Evolutionary conservation across 2,888 invertebrate genomes (phyloP).

Genomic region (Philopedon plagiatum): DNA sequence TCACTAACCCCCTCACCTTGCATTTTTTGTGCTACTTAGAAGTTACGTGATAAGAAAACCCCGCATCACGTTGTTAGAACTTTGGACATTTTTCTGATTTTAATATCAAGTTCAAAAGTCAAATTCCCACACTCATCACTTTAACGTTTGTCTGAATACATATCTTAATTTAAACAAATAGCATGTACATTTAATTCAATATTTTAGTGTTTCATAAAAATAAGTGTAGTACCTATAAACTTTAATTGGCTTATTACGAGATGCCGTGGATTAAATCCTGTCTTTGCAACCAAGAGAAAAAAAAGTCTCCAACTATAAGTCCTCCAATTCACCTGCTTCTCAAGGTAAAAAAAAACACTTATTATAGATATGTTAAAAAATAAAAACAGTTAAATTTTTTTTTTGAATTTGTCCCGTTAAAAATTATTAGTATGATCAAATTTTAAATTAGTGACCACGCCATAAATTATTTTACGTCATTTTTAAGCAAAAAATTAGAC

Average conservation of each 20-base stretch:
- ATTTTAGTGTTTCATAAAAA: constrained; percentile 2
- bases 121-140: neutral
- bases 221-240: neutral
- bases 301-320: constrained; percentile 68
- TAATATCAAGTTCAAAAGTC: neutral
- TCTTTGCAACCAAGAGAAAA: constrained; percentile 69
- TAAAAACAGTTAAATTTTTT: too few relatives aligned
- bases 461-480: too few relatives aligned
- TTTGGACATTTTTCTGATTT: constrained; percentile 10
- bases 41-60: constrained; percentile 20
- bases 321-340: constrained; percentile 69
- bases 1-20: constrained; percentile 25
- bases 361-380: neutral
- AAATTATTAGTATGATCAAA: too few relatives aligned
- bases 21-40: constrained; percentile 2
- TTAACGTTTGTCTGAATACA: neutral
- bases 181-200: neutral
- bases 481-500: too few relatives aligned
- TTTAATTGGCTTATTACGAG: constrained; percentile 42
- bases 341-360: constrained; percentile 64
- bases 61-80: neutral
- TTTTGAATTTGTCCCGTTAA: too few relatives aligned
- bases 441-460: too few relatives aligned
- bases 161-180: neutral
- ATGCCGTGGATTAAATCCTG: constrained; percentile 71